Evolutionary conservation across 2,797 vertebrate species (phyloP).

Genomic region (Gymnothorax javanicus): DNA sequence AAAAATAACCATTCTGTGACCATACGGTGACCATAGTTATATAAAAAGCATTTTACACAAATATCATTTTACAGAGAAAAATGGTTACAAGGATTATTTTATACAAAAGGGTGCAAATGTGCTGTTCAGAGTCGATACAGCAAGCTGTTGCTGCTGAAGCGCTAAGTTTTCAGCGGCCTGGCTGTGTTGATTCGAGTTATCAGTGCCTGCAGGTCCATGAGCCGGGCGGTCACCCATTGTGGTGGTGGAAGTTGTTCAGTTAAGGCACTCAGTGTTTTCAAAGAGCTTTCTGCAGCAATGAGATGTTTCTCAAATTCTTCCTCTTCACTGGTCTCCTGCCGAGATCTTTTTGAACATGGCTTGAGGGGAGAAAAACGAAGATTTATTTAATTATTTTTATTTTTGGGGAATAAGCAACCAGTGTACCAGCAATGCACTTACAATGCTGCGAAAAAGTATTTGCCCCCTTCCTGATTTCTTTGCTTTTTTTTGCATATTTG

Average conservation of each 20-base stretch:
- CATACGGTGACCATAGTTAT: conserved; percentile 13
- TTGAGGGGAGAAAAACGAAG: conserved; percentile 49
- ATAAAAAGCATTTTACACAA: conserved; percentile 15
- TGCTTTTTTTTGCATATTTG: too few species aligned
- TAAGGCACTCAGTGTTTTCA: conserved; percentile 76
- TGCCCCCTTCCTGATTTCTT: too few species aligned
- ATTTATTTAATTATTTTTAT: not conserved
- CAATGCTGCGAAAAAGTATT: not conserved
- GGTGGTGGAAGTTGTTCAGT: conserved; percentile 64
- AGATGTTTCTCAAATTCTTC: conserved; percentile 78
- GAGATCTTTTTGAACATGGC: conserved; percentile 81
- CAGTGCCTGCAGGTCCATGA: conserved; percentile 73
- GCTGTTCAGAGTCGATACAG: not conserved
- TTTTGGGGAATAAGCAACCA: not conserved
- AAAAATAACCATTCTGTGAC: conserved; percentile 17
- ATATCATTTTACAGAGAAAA: not conserved
- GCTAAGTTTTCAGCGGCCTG: conserved; percentile 34
- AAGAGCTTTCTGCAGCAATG: conserved; percentile 71
- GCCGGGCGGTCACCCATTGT: conserved; percentile 74
- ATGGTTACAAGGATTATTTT: not conserved
- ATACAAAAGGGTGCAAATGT: conserved; percentile 25
- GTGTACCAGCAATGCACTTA: not conserved
- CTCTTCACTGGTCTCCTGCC: conserved; percentile 69
- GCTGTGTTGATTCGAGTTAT: conserved; percentile 59
- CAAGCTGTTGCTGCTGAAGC: not conserved